A percentile compares a stretch with the other conserved stretches of the same genome.
phyloP scores from a whole-genome alignment of 2,113 vertebrate genomes.

The Lamprotornis superbus region DNA sequence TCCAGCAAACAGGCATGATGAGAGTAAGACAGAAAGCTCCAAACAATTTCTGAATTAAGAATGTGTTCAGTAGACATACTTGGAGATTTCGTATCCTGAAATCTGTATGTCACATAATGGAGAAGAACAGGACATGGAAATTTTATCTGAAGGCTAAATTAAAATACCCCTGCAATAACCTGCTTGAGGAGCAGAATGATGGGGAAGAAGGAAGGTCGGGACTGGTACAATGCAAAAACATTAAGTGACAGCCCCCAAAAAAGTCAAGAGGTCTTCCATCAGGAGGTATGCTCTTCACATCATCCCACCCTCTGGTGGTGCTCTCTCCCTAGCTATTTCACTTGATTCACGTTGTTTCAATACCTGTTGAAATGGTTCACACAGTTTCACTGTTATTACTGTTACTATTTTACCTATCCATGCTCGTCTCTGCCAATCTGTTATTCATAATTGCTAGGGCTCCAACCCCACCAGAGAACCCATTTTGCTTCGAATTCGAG shows the following conservation, averaged over 20 bases:
- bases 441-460: slow-evolving; percentile 98
- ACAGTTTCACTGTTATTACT: background rate
- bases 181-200: background rate
- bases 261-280: background rate
- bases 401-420: slow-evolving; percentile 79
- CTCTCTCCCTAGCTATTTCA: background rate
- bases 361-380: background rate
- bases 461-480: slow-evolving; percentile 91
- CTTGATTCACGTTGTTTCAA: background rate
- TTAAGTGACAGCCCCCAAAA: background rate
- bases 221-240: background rate
- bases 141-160: background rate
- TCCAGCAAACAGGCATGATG: background rate
- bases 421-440: slow-evolving; percentile 91
- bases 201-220: background rate
- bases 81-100: background rate
- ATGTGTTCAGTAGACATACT: background rate
- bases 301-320: background rate
- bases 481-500: slow-evolving; percentile 78
- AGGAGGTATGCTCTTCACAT: background rate
- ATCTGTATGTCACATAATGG: background rate
- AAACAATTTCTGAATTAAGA: background rate
- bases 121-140: background rate
- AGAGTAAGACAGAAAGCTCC: background rate
- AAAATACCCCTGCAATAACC: background rate